Base-by-base conservation (phyloP, 2,113 vertebrate genomes). In the Dipodomys stephensi region DNA sequence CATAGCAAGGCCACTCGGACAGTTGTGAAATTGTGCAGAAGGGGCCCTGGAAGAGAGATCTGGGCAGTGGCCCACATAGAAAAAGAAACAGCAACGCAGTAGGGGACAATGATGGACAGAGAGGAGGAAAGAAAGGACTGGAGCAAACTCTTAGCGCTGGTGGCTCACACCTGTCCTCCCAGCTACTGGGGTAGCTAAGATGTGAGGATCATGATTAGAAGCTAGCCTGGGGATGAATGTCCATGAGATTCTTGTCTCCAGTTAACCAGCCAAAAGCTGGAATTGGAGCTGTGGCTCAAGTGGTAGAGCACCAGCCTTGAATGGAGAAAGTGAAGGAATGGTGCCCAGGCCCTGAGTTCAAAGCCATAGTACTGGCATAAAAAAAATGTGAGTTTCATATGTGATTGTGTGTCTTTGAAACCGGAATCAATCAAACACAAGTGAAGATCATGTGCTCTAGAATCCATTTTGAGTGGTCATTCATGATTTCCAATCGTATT, bases 401-500 rank as follows among this genome's bases (percentile, higher is more conserved):
- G 53, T 13, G 15, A 57, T 57, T 57, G 53, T 88, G 15, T 57
- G 57, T 57, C 88, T 82, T 68, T 60, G 74, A 86, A 88, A 89
- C 85, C 49, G n/a, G 7, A 73, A 57, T 94, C 67, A 32, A 83
- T 57, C 64, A 90, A 88, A 78, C 7, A 53, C 78, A n/a, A 65
- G 64, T 92, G 46, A 22, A 68, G 39, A 30, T 49, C 49, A 57
- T 82, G 78, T 81, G 93, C 57, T 88, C 35, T 46, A 53, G 32
- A 18, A 8, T 53, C 49, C n/a, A 71, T 44, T 39, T 39, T 62
- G 67, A n/a, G 71, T 78, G 10, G 19, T 2, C n/a, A 67, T 71
- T 44, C 7, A 46, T 46, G 12, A n/a, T 93, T 91, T 94, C 25
- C 92, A 69, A 86, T 78, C 15, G 85, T 57, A 78, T 46, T 64